Percentiles rank a stretch among this genome's conserved stretches.
Conservation (phyloP, 2,888 invertebrate species). For the Conchocele bisecta region DNA sequence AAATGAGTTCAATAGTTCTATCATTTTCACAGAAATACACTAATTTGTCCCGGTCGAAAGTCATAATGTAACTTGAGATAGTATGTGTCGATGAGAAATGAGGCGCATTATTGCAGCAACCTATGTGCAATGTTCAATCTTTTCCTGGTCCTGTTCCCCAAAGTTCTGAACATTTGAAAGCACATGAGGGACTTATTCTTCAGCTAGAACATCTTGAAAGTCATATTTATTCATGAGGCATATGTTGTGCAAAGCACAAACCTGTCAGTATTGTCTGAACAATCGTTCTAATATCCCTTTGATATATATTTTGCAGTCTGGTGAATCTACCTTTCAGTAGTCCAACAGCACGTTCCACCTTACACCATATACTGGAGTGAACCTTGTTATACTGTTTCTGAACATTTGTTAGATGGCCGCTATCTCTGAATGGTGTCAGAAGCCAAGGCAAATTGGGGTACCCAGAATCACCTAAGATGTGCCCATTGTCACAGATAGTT, state of each 20-base stretch:
- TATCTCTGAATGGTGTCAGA: conserved; percentile 29
- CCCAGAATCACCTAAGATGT: conserved; percentile 28
- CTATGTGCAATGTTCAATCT: no score
- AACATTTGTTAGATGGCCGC: conserved; percentile 10
- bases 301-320: conserved; percentile 18
- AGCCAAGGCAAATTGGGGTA: conserved; percentile 28
- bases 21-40: no score
- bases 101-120: no score
- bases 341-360: conserved; percentile 29
- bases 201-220: no score
- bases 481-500: conserved; percentile 22
- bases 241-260: conserved; percentile 20
- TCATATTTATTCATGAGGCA: conserved; percentile 32
- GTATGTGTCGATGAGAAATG: no score
- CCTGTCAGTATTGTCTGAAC: not conserved
- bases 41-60: no score
- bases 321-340: conserved; percentile 23
- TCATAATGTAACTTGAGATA: no score
- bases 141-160: no score
- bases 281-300: not conserved
- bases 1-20: no score
- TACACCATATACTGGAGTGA: conserved; percentile 7
- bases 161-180: no score
- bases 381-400: conserved; percentile 6
- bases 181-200: no score